Conservation (phyloP, 1,140 invertebrate species). For the Hestina assimilis region DNA sequence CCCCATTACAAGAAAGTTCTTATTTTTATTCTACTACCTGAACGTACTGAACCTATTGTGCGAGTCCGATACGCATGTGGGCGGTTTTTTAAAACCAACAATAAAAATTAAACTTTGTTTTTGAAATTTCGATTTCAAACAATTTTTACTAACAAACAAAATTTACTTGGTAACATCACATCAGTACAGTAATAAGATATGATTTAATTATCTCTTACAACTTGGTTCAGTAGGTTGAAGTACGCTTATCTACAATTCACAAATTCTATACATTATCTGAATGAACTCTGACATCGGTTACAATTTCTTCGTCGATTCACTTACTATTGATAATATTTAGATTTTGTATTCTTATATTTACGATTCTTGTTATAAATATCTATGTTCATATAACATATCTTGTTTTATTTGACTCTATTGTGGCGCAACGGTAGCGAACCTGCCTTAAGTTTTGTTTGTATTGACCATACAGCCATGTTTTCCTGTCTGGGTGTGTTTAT, state of each 20-base stretch:
- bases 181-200: background rate
- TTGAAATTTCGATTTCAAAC: background rate
- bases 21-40: too few species aligned
- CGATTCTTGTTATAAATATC: background rate
- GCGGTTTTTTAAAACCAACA: too few species aligned
- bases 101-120: too few species aligned
- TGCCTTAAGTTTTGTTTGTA: too few species aligned
- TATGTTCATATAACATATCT: background rate
- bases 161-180: background rate
- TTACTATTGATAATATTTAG: background rate
- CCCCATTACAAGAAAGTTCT: too few species aligned
- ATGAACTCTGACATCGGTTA: constrained; percentile 23
- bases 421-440: too few species aligned
- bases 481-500: too few species aligned
- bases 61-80: too few species aligned
- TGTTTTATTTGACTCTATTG: too few species aligned
- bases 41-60: too few species aligned
- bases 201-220: background rate
- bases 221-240: constrained; percentile 39
- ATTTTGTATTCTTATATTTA: background rate
- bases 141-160: background rate
- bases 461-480: too few species aligned
- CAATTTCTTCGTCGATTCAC: constrained; percentile 20
- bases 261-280: constrained; percentile 27
- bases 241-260: constrained; percentile 41